Percentiles rank a stretch among this genome's conserved stretches.
Conservation (phyloP, 2,113 vertebrate genomes). For the Indicator maculatus region DNA sequence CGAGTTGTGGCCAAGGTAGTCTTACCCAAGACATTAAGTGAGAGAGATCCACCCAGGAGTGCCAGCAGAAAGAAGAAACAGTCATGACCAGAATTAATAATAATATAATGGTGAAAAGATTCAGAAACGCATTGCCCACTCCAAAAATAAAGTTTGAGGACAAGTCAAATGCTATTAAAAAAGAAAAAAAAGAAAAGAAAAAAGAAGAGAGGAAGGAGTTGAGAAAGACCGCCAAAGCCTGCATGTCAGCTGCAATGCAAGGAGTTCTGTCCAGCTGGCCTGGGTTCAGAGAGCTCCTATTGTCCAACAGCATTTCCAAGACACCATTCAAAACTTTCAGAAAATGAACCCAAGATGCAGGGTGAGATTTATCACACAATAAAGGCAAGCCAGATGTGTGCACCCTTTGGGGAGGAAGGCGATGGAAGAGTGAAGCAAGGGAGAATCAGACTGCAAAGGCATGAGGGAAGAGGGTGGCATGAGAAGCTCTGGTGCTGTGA, state of each 20-base stretch:
- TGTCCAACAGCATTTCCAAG: conserved; percentile 66
- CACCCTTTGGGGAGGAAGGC: conserved; percentile 2
- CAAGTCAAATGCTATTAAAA: conserved; percentile 61
- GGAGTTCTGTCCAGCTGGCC: conserved; percentile 67
- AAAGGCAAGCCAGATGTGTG: conserved; percentile 45
- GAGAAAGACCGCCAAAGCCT: conserved; percentile 62
- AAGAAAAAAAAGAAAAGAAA: conserved; percentile 48
- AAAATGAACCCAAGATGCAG: conserved; percentile 68
- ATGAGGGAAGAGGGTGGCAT: neutral
- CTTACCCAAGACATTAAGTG: conserved; percentile 45
- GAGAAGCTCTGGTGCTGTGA: neutral
- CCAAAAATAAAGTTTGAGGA: conserved; percentile 75
- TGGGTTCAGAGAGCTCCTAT: conserved; percentile 48
- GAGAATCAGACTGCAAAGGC: neutral
- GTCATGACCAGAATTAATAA: conserved; percentile 51
- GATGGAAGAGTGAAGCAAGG: neutral
- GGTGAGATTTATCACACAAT: conserved; percentile 66
- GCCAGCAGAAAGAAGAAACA: conserved; percentile 58
- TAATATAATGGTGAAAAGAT: conserved; percentile 49
- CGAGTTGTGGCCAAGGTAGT: conserved; percentile 51
- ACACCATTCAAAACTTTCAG: conserved; percentile 65
- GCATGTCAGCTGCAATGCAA: conserved; percentile 66
- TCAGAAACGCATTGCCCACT: conserved; percentile 50
- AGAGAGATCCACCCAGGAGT: conserved; percentile 54
- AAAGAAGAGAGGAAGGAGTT: conserved; percentile 48